Base-by-base conservation (phyloP, 2,888 invertebrate genomes). In the Strigamia transsilvanica region DNA sequence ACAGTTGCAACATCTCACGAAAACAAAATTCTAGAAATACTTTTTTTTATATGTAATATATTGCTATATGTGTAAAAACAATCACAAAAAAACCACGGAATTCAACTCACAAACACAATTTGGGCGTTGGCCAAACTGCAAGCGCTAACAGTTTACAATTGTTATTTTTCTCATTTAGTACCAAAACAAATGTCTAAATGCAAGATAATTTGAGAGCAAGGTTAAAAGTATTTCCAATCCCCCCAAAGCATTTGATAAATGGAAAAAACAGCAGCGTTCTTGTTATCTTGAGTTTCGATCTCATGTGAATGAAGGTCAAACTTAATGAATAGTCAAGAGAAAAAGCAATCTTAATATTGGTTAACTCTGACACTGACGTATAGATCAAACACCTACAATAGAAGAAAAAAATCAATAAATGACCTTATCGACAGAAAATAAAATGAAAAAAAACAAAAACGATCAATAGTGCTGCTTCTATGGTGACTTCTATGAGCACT, bases 111-210 rank as follows among this genome's bases (percentile, higher is more conserved):
- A 13, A 46, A 46, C 46, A 46, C 15, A 46, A n/a, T 46, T 46
- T 46, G 46, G 46, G 46, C 46, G 46, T n/a, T 46, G 9, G 46
- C 46, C 46, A 46, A 27, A 46, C 13, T n/a, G 4, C 46, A 46
- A 46, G 46, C 15, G 46, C 46, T 12, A 46, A 46, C 7, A 9
- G 7, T 46, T 46, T n/a, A 46, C 46, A 12, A 9, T 46, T n/a
- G 46, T 46, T 46, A 46, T 46, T 46, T 46, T 46, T 13, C 15
- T 5, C 46, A 9, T 46, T 46, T 12, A 46, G n/a, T n/a, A 46
- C 46, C 13, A 46, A 46, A 46, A 46, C 46, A 46, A 46, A 46
- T 46, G 46, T 46, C 46, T n/a, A 46, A 38, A 46, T 46, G 46
- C 15, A 46, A 46, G 46, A 46, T 46, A n/a, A 46, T 46, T 46